phyloP scores from a whole-genome alignment of 2,113 vertebrate genomes.

The Puffinus mauretanicus region DNA sequence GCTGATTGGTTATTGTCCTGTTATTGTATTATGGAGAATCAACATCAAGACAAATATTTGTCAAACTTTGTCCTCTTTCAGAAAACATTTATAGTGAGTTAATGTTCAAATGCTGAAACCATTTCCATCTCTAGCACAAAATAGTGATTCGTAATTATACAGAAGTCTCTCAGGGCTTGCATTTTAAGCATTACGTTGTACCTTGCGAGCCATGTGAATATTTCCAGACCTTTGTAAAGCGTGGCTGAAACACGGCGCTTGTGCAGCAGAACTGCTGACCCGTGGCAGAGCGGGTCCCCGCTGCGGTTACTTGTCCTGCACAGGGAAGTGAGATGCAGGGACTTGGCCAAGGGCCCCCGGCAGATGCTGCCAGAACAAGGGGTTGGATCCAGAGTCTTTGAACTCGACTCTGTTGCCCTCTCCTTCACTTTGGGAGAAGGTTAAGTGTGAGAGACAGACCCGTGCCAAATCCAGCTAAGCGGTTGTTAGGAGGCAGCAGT shows the following conservation, averaged over 20 bases:
- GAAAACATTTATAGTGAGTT: not conserved
- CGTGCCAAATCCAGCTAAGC: not conserved
- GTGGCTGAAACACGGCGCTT: accelerated
- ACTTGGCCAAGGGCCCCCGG: accelerated
- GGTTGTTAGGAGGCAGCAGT: not conserved
- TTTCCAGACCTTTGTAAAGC: not conserved
- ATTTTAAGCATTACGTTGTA: not conserved
- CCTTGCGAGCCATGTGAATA: not conserved
- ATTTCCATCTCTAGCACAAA: not conserved
- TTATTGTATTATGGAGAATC: not conserved
- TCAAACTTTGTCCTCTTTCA: not conserved
- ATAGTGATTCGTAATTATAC: accelerated
- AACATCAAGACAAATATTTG: not conserved
- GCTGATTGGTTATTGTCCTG: not conserved
- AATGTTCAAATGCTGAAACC: not conserved
- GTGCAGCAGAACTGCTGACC: not conserved
- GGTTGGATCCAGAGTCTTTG: not conserved
- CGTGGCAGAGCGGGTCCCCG: accelerated
- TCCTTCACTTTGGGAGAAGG: not conserved
- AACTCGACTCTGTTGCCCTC: not conserved
- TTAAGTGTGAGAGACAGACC: not conserved
- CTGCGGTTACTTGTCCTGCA: accelerated
- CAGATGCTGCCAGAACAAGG: not conserved
- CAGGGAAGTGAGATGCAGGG: not conserved
- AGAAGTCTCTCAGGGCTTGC: not conserved